phyloP scores from a whole-genome alignment of 2,113 vertebrate genomes.

The Microcebus tavaratra region DNA sequence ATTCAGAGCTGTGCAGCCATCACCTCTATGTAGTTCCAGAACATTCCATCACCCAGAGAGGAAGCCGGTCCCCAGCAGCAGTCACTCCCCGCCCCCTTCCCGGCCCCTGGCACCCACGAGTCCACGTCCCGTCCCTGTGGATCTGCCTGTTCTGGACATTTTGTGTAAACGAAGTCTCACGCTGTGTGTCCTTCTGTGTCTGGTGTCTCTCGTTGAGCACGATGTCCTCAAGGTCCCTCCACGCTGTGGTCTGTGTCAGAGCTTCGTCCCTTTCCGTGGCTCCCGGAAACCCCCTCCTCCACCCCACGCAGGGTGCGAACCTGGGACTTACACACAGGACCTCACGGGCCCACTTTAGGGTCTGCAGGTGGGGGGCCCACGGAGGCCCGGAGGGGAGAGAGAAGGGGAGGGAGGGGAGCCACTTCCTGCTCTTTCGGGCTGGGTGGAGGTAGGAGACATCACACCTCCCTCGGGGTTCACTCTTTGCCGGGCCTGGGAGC shows the following conservation, averaged over 20 bases:
- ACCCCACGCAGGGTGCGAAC: neutral
- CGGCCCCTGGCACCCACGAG: neutral
- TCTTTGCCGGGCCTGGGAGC: neutral
- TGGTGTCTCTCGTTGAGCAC: too few relatives aligned
- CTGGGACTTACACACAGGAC: neutral
- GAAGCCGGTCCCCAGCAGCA: neutral
- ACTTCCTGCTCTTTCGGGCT: conserved; percentile 6
- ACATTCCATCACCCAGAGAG: neutral
- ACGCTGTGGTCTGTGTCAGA: fast-evolving
- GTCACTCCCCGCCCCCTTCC: too few relatives aligned
- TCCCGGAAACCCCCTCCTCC: neutral
- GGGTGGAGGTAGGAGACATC: neutral
- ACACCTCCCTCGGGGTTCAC: neutral
- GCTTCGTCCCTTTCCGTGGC: neutral
- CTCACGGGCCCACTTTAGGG: neutral
- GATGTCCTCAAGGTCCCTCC: too few relatives aligned
- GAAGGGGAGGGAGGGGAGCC: neutral
- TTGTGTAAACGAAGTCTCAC: fast-evolving
- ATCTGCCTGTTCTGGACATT: neutral
- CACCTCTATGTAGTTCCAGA: neutral
- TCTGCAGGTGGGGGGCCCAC: neutral
- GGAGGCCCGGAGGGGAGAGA: neutral
- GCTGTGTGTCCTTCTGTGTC: neutral
- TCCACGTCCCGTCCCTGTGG: neutral
- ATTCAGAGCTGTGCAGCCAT: neutral